These are phyloP conservation scores for Norana najaformis DNA, from an alignment of 2,888 invertebrate genomes.

Conservation along the genomic window DNA sequence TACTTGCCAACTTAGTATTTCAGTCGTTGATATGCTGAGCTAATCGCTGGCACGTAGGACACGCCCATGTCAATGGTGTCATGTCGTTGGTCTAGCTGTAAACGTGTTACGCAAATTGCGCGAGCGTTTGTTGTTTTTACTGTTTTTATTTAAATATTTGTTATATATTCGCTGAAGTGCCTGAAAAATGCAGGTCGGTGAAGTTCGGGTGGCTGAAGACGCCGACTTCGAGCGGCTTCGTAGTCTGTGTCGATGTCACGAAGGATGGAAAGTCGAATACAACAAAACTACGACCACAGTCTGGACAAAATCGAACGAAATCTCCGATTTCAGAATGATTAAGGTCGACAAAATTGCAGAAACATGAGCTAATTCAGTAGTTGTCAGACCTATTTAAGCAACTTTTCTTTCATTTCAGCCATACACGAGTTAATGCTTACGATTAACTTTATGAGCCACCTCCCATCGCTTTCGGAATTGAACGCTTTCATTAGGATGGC, in stretches of 20 bases:
- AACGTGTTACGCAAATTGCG: slow-evolving; percentile 2
- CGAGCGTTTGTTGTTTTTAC: not conserved
- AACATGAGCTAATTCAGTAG: not conserved
- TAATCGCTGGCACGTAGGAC: not conserved
- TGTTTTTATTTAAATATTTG: not conserved
- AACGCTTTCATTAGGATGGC: too few species aligned
- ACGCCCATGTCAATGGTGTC: slow-evolving; percentile 13
- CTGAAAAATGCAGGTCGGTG: slow-evolving; percentile 66
- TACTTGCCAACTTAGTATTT: too few species aligned
- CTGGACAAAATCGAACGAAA: slow-evolving; percentile 69
- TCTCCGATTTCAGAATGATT: slow-evolving; percentile 70
- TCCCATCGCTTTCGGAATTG: not conserved
- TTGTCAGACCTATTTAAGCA: not conserved
- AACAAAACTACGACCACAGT: slow-evolving; percentile 73
- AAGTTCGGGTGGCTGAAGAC: slow-evolving; percentile 83
- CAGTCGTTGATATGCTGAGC: too few species aligned
- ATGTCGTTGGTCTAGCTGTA: not conserved
- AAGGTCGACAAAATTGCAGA: slow-evolving; percentile 64
- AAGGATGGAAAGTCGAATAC: slow-evolving; percentile 81
- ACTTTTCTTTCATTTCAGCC: not conserved
- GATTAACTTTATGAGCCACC: not conserved
- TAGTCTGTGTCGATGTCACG: slow-evolving; percentile 74
- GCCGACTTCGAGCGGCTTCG: slow-evolving; percentile 81
- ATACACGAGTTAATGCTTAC: too few species aligned
- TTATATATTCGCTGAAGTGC: slow-evolving; percentile 4